Base-by-base conservation (phyloP, 2,888 invertebrate species). In the Calameuta idolon region DNA sequence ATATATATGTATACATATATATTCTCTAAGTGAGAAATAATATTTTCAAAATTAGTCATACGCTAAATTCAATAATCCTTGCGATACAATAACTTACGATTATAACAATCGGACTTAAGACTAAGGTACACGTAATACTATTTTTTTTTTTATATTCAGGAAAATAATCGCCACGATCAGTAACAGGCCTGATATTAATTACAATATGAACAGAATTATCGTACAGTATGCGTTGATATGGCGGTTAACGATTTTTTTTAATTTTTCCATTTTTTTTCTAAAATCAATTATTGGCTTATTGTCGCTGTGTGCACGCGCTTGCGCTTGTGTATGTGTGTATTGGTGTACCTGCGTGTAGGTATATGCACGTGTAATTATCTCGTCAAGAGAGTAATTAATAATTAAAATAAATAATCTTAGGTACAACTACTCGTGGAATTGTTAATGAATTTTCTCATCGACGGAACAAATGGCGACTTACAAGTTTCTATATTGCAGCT, bases 401-500 rank as follows among this genome's bases (percentile, higher is more conserved):
- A 40, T 40, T 79, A 55, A 78, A 81, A 81, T 80, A 81, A 80
- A 81, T 80, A 81, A 68, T 77, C 69, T 74, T 69, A 68, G 74
- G 69, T 76, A 71, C 69, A 75, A 74, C 74, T 78, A 78, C 76
- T 69, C n/a, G 69, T 69, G 69, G 69, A 69, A 69, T 69, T 30
- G 23, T 69, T 69, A 69, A 33, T 30, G 69, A 69, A 69, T 33
- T 69, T 33, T 69, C 15, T 40, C 5, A 40, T 40, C 40, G 15
- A 40, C 40, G 33, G 69, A 69, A 33, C 30, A 33, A 69, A 0
- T 30, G 40, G 4, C 15, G 40, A 40, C 15, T 15, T 15, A 40
- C 40, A 15, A 15, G 15, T 40, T 40, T 40, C 40, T 40, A 15
- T 15, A 40, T 40, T 40, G 40, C 40, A 40, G 40, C 15, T 40